Evolutionary conservation across 92 coral and sea anemone species (phyloP).

Genomic region (Virgularia gustaviana): DNA sequence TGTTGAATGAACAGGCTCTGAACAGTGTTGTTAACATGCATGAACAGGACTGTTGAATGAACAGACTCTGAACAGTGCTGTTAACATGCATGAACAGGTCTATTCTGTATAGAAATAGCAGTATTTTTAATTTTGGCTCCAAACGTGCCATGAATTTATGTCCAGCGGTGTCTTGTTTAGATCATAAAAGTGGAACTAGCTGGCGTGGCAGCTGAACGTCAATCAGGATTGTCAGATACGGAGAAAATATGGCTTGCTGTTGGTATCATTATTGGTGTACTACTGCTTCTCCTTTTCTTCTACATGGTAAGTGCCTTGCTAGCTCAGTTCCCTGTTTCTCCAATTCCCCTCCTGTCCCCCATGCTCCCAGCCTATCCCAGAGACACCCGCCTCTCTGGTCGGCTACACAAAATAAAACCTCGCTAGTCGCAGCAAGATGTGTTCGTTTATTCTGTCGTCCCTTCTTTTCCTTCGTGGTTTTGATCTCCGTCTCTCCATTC

Average conservation of each 20-base stretch:
- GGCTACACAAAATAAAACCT: no score
- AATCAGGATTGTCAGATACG: constrained; percentile 22
- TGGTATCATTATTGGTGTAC: constrained; percentile 55
- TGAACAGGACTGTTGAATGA: no score
- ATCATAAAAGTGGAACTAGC: constrained; percentile 53
- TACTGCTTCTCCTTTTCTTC: constrained; percentile 66
- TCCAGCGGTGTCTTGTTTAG: constrained; percentile 23
- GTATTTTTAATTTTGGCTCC: not conserved
- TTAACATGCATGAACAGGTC: not conserved
- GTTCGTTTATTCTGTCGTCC: no score
- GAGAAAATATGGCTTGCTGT: constrained; percentile 66
- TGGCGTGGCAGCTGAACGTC: constrained; percentile 53
- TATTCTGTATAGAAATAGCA: not conserved
- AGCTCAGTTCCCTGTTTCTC: not conserved
- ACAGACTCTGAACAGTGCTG: no score
- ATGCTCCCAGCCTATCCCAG: no score
- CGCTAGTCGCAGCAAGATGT: no score
- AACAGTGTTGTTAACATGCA: no score
- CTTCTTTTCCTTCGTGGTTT: no score
- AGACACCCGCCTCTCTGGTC: no score
- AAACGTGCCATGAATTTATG: not conserved
- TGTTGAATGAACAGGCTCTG: not conserved
- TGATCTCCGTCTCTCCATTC: no score
- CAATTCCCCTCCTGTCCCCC: not conserved
- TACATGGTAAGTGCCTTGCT: constrained; percentile 76